Percentiles rank a stretch among this genome's conserved stretches.
Conservation (phyloP, 2,888 invertebrate species). For the Plemyria rubiginata region DNA sequence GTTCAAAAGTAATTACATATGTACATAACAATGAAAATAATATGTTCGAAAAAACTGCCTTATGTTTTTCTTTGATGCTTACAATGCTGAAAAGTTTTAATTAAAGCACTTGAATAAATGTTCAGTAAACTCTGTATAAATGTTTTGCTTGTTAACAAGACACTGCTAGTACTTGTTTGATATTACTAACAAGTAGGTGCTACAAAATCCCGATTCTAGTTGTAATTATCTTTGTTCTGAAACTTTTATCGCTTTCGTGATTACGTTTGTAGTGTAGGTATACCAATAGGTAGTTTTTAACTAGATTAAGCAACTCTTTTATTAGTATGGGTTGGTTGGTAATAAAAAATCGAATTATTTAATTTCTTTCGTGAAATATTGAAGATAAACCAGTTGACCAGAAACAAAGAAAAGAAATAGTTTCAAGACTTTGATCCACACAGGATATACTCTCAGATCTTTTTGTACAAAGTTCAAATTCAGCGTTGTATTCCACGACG, state of each 20-base stretch:
- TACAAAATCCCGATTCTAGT: not conserved
- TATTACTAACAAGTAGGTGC: constrained; percentile 10
- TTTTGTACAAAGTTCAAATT: too few species aligned
- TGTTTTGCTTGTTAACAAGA: constrained; percentile 21
- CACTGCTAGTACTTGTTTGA: constrained; percentile 2
- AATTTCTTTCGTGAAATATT: too few species aligned
- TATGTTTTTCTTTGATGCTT: constrained; percentile 12
- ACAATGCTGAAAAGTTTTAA: constrained; percentile 25
- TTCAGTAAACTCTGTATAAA: constrained; percentile 13
- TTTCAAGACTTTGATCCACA: too few species aligned
- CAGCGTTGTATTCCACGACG: too few species aligned
- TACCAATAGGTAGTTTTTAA: not conserved
- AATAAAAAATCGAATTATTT: too few species aligned
- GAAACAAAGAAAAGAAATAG: too few species aligned
- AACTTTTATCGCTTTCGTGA: not conserved
- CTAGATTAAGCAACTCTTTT: not conserved
- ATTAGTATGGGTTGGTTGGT: not conserved
- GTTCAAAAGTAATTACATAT: not conserved
- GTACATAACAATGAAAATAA: not conserved
- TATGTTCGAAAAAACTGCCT: not conserved
- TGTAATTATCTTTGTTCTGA: not conserved
- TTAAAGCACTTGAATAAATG: constrained; percentile 18
- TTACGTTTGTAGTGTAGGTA: not conserved
- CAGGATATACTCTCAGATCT: too few species aligned
- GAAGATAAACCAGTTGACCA: too few species aligned